These are phyloP conservation scores for Phortica variegata DNA, from an alignment of 1,140 invertebrate species.

Conservation along the genomic window DNA sequence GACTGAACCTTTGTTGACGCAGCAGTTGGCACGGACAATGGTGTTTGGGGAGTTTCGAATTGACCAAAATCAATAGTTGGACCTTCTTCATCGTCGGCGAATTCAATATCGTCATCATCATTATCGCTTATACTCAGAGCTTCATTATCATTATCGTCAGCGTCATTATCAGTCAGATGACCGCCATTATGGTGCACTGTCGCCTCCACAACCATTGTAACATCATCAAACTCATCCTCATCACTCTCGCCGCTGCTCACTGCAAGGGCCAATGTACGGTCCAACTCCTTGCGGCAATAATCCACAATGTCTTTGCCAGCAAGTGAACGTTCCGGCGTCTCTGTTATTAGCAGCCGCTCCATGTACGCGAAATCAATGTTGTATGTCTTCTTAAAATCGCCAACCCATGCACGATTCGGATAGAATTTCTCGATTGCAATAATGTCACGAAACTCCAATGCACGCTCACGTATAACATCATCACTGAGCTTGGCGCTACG, in stretches of 20 bases:
- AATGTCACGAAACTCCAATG: slow-evolving; percentile 10
- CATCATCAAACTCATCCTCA: too few species aligned
- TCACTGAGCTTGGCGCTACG: slow-evolving; percentile 2
- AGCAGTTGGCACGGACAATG: too few species aligned
- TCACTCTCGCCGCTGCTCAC: neutral
- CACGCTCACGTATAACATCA: slow-evolving; percentile 10
- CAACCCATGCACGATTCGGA: slow-evolving; percentile 15
- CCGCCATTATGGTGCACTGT: too few species aligned
- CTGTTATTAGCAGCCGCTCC: slow-evolving; percentile 4
- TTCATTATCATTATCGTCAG: slow-evolving; percentile 1
- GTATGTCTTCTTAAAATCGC: slow-evolving; percentile 13
- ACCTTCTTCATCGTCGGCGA: neutral
- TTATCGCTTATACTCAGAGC: too few species aligned
- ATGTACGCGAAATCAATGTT: slow-evolving; percentile 12
- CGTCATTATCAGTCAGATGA: neutral
- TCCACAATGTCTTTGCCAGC: slow-evolving; percentile 12
- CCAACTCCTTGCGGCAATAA: slow-evolving; percentile 7
- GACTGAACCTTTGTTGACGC: too few species aligned
- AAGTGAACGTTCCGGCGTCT: slow-evolving; percentile 7
- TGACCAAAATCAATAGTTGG: neutral
- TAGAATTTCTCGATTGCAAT: slow-evolving; percentile 16
- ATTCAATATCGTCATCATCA: neutral
- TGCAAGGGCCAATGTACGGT: neutral
- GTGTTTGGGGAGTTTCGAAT: too few species aligned
- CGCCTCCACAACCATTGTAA: too few species aligned